Evolutionary conservation across 2,113 vertebrate species (phyloP).

Genomic region (Labeo rohita): DNA sequence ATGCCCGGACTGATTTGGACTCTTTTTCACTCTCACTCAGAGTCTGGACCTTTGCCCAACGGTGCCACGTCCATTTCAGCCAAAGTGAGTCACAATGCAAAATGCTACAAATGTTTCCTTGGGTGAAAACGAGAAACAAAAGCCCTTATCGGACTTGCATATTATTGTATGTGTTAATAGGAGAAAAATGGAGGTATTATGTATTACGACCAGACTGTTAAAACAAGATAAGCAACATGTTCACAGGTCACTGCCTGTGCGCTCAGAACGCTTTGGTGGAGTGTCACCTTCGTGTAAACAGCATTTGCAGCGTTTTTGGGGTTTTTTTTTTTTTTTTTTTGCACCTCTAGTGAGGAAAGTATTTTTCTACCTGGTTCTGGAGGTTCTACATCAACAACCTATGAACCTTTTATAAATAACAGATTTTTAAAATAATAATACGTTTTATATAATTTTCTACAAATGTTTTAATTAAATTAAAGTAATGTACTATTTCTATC

Average conservation of each 20-base stretch:
- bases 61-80: conserved; percentile 59
- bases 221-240: conserved; percentile 79
- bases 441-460: background rate
- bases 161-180: conserved; percentile 79
- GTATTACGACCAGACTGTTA: conserved; percentile 73
- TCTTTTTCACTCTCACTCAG: conserved; percentile 63
- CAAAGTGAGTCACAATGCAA: conserved; percentile 75
- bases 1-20: conserved; percentile 33
- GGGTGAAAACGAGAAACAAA: conserved; percentile 75
- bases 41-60: conserved; percentile 59
- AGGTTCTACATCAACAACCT: background rate
- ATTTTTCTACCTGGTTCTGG: background rate
- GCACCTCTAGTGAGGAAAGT: background rate
- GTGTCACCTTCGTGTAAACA: conserved; percentile 31
- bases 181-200: conserved; percentile 76
- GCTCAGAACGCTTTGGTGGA: conserved; percentile 23
- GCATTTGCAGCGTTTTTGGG: background rate
- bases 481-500: too few relatives aligned
- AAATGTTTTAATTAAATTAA: background rate
- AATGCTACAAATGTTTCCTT: conserved; percentile 75
- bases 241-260: conserved; percentile 59
- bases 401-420: background rate
- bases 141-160: conserved; percentile 75
- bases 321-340: background rate
- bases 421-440: background rate